Evolutionary conservation across 2,888 invertebrate species (phyloP), one percentile per base, ranked within the genome.

Genomic region (Gnatocerus cornutus): DNA sequence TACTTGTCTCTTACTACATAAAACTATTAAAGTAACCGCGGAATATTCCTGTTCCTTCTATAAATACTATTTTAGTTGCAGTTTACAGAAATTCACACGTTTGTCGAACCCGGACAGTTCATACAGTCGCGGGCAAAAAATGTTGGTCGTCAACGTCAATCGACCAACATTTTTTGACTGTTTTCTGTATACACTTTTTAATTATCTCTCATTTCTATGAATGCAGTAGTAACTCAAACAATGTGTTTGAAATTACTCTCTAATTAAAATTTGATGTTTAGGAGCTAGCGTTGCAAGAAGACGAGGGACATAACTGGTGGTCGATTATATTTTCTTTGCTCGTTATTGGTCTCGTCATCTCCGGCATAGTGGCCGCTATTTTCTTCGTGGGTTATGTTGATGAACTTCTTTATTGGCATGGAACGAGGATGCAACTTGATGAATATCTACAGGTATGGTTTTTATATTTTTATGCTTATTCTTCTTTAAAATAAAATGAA

Each of bases 341-440:
- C 87, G 95, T 95, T 84, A 95, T 95, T 86, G 91, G 93, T 84
- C 89, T 92, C 86, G 94, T 95, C 81, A 93, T 95, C 86, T 92
- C 93, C 78, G 95, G 95, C 75, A 95, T 95, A 82, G 93, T 94
- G 78, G 93, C 93, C 79, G 95, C 95, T 81, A 95, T 95, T 86
- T 93, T 94, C 87, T 90, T 94, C 84, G 89, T 95, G 84, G 95
- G 95, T 81, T 95, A 95, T 88, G 94, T 95, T 84, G 95, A 95
- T 88, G 95, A 95, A 86, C 88, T 95, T 78, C 88, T 95, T 73
- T 95, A 95, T 86, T 95, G 94, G 94, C 94, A 93, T 80, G 95
- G 95, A 71, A 90, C 92, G 77, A 91, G 94, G 75, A 93, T 95
- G 91, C 92, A 93, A 73, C 87, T 95, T 78, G 93, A 94, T 87